These are phyloP conservation scores for Nesoenas mayeri DNA, from an alignment of 2,113 vertebrate genomes.

Conservation along the genomic window DNA sequence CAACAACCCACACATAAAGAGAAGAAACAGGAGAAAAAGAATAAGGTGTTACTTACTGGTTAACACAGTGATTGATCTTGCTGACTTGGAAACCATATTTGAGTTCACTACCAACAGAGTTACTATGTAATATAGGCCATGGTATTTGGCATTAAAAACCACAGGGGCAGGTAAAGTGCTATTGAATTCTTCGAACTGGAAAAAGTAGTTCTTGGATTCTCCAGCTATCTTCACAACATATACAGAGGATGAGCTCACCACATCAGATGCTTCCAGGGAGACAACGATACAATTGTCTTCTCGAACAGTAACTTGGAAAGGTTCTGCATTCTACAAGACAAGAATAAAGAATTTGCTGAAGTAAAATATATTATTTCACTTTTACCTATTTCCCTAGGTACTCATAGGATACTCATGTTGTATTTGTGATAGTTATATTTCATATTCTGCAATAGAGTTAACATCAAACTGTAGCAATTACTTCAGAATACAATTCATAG, in stretches of 20 bases:
- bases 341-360: conserved; percentile 3
- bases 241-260: conserved; percentile 77
- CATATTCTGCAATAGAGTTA: not conserved
- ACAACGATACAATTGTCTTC: conserved; percentile 80
- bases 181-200: conserved; percentile 82
- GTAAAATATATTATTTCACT: not conserved
- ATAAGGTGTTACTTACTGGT: conserved; percentile 83
- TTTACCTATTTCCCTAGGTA: not conserved
- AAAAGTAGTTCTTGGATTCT: conserved; percentile 85
- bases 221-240: conserved; percentile 90
- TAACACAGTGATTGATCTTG: conserved; percentile 82
- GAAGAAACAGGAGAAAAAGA: not conserved
- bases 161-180: conserved; percentile 79
- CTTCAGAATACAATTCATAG: not conserved
- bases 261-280: conserved; percentile 83
- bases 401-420: not conserved
- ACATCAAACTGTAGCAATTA: not conserved
- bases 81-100: conserved; percentile 80
- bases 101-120: conserved; percentile 82
- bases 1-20: not conserved
- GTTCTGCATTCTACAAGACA: conserved; percentile 69
- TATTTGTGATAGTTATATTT: not conserved
- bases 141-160: conserved; percentile 86
- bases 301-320: conserved; percentile 82
- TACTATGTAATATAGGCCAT: conserved; percentile 89